Percentiles rank a stretch among this genome's conserved stretches.
These are phyloP conservation scores for Melitaea athalia DNA, from an alignment of 2,888 invertebrate species.

Conservation along the genomic window DNA sequence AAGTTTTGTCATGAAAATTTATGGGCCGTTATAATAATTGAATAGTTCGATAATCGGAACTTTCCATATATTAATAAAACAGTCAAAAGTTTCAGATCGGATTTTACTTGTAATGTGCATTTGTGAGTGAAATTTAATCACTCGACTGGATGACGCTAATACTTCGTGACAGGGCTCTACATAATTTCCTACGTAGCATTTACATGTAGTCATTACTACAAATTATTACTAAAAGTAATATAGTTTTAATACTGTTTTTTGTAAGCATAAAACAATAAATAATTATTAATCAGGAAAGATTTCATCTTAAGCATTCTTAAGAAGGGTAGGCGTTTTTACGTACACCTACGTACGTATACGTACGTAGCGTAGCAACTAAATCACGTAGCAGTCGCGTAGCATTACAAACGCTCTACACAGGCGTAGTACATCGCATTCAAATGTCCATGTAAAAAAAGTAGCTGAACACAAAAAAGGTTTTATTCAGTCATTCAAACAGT, in stretches of 20 bases:
- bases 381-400: slow-evolving; percentile 28
- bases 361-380: slow-evolving; percentile 19
- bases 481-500: slow-evolving; percentile 10
- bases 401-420: slow-evolving; percentile 9
- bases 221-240: neutral
- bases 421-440: slow-evolving; percentile 27
- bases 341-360: neutral
- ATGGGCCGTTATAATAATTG: neutral
- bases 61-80: slow-evolving; percentile 1
- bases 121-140: slow-evolving; percentile 6
- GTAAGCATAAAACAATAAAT: neutral
- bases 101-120: neutral
- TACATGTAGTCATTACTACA: neutral
- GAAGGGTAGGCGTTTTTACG: neutral
- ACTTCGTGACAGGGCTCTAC: neutral
- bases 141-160: neutral
- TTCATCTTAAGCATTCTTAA: slow-evolving; percentile 1
- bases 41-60: neutral
- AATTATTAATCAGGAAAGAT: neutral
- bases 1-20: neutral
- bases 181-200: neutral
- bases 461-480: slow-evolving; percentile 11
- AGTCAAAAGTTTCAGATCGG: slow-evolving; percentile 5
- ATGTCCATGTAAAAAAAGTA: slow-evolving; percentile 1
- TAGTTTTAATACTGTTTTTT: neutral